Evolutionary conservation across 2,113 vertebrate species (phyloP).

Genomic region (Gnathonemus longibarbis): DNA sequence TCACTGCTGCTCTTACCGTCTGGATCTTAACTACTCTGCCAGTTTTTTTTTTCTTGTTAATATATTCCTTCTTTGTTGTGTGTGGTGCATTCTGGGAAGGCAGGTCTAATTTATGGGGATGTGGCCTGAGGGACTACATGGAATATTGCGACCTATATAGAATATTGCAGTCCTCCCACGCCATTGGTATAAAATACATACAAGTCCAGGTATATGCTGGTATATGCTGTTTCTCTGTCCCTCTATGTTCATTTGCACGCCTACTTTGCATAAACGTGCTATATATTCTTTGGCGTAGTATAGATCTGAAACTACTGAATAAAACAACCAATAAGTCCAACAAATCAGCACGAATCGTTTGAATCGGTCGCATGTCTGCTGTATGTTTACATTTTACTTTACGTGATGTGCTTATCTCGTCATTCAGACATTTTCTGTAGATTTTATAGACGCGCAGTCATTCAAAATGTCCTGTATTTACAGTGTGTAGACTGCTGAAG

Average conservation of each 20-base stretch:
- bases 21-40: neutral
- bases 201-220: constrained; percentile 1
- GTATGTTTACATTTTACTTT: neutral
- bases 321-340: neutral
- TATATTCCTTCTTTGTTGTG: constrained; percentile 14
- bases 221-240: neutral
- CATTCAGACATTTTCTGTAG: neutral
- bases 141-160: constrained; percentile 27
- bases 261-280: neutral
- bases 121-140: constrained; percentile 1
- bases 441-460: neutral
- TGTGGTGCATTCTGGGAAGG: neutral
- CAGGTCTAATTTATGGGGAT: constrained; percentile 14
- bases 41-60: constrained; percentile 1
- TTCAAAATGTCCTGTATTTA: constrained; percentile 19
- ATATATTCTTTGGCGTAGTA: neutral
- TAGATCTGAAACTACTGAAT: neutral
- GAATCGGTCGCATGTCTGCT: neutral
- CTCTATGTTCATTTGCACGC: neutral
- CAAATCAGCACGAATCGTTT: neutral
- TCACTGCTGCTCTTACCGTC: neutral
- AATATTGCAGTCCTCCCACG: neutral
- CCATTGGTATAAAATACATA: constrained; percentile 25
- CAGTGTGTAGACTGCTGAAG: constrained; percentile 9
- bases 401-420: neutral